A percentile compares a stretch with the other conserved stretches of the same genome.
phyloP scores from a whole-genome alignment of 2,113 vertebrate species.

The Lasiurus borealis region DNA sequence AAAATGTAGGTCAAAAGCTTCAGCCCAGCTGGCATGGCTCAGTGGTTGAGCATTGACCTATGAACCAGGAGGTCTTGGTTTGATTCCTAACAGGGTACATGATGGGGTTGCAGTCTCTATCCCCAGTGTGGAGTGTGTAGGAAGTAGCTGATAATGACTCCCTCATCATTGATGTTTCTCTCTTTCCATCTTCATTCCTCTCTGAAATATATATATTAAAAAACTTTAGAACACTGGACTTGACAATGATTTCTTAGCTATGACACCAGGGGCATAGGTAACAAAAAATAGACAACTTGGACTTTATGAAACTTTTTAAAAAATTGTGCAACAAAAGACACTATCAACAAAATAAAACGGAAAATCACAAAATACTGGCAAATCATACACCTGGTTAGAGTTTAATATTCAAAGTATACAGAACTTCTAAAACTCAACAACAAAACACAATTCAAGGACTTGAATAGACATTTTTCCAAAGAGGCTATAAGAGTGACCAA shows the following conservation, averaged over 20 bases:
- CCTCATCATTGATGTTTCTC: too few relatives aligned
- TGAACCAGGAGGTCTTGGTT: too few relatives aligned
- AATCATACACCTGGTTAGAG: background rate
- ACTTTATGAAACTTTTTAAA: background rate
- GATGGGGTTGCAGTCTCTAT: too few relatives aligned
- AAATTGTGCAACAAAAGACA: background rate
- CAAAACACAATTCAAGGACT: background rate
- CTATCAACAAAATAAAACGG: background rate
- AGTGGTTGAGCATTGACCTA: too few relatives aligned
- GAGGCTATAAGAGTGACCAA: background rate
- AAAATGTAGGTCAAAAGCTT: background rate
- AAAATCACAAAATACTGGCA: background rate
- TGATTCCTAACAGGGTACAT: too few relatives aligned
- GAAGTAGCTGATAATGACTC: too few relatives aligned
- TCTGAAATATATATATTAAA: too few relatives aligned
- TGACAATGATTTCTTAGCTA: background rate
- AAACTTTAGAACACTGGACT: background rate
- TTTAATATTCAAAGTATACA: background rate
- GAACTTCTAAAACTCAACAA: background rate
- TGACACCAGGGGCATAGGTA: background rate
- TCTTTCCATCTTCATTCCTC: too few relatives aligned
- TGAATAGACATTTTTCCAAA: background rate
- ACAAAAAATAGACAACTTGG: background rate
- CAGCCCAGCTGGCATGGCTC: background rate
- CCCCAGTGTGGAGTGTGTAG: too few relatives aligned